These are phyloP conservation scores for Balearica regulorum DNA, from an alignment of 2,797 vertebrate species.

Conservation along the genomic window DNA sequence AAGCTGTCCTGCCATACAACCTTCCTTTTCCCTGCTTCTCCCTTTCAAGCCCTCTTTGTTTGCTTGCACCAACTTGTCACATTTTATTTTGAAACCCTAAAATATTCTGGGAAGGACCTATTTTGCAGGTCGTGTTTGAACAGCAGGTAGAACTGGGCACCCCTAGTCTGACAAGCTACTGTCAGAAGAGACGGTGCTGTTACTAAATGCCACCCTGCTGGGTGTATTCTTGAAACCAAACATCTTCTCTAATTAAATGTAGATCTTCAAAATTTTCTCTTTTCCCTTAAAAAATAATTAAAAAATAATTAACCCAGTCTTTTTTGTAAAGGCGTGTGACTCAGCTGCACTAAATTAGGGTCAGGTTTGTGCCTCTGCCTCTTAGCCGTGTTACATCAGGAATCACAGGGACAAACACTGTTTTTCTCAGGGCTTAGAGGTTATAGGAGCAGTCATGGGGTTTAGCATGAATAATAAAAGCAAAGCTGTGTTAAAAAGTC, in stretches of 20 bases:
- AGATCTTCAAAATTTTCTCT: not conserved
- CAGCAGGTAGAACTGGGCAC: not conserved
- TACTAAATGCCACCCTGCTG: not conserved
- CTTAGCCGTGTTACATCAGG: not conserved
- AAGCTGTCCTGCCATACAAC: not conserved
- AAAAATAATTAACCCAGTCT: not conserved
- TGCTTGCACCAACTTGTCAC: not conserved
- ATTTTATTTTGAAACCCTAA: not conserved
- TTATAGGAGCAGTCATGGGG: not conserved
- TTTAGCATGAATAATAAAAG: not conserved
- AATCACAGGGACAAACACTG: not conserved
- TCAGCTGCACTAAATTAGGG: not conserved
- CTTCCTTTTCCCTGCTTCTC: not conserved
- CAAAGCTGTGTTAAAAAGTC: constrained; percentile 7
- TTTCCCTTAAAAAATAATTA: not conserved
- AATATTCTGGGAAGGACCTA: not conserved
- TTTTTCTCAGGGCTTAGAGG: not conserved
- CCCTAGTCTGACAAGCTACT: not conserved
- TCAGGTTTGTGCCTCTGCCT: not conserved
- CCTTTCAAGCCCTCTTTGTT: not conserved
- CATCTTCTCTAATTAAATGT: not conserved
- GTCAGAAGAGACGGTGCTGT: not conserved
- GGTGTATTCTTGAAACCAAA: not conserved
- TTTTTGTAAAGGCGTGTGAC: not conserved
- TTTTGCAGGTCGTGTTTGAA: not conserved